phyloP scores from a whole-genome alignment of 2,113 vertebrate genomes.

The Rhombomys opimus region DNA sequence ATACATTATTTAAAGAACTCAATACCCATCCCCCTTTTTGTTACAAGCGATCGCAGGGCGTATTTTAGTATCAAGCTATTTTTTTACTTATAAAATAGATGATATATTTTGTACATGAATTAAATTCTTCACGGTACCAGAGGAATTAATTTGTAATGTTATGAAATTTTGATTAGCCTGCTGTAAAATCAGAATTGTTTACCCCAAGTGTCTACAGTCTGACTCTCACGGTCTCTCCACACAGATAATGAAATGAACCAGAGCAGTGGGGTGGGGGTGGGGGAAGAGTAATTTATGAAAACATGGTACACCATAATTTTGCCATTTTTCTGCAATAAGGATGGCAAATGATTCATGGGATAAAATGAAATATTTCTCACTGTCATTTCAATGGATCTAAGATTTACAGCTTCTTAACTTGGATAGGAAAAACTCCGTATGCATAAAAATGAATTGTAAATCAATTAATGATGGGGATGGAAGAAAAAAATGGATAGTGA shows the following conservation, averaged over 20 bases:
- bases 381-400: conserved; percentile 88
- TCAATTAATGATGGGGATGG: conserved; percentile 86
- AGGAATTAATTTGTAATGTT: conserved; percentile 56
- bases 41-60: conserved; percentile 57
- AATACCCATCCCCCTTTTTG: conserved; percentile 34
- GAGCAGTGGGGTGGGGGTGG: conserved; percentile 55
- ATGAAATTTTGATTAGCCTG: conserved; percentile 64
- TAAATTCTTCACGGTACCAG: conserved; percentile 33
- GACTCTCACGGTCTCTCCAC: conserved; percentile 70
- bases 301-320: conserved; percentile 89
- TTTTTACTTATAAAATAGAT: conserved; percentile 75
- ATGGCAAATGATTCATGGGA: conserved; percentile 90
- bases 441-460: conserved; percentile 88
- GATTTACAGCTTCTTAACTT: conserved; percentile 90
- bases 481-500: conserved; percentile 70
- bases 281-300: conserved; percentile 89
- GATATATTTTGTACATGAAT: conserved; percentile 69
- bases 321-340: conserved; percentile 90
- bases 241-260: conserved; percentile 81
- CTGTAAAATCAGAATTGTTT: conserved; percentile 66
- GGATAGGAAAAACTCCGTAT: conserved; percentile 85
- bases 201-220: conserved; percentile 66
- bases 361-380: conserved; percentile 89
- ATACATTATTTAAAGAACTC: conserved; percentile 81
- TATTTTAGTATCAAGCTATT: conserved; percentile 68